Conservation (phyloP, 2,113 vertebrate species). For the Tragelaphus scriptus region DNA sequence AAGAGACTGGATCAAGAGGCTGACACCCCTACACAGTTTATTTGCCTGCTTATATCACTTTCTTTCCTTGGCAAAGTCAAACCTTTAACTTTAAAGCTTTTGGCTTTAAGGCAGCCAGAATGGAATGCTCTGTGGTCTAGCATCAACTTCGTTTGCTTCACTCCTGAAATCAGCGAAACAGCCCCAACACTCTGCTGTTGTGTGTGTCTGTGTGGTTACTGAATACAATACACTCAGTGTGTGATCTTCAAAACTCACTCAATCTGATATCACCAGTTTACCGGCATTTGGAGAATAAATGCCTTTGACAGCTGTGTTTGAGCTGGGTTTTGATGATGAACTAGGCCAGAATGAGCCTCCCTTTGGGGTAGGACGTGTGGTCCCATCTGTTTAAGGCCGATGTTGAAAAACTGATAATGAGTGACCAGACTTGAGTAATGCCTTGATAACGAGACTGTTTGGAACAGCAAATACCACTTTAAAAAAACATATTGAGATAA, state of each 20-base stretch:
- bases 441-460: neutral
- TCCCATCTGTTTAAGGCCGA: neutral
- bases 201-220: neutral
- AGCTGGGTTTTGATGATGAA: neutral
- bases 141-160: neutral
- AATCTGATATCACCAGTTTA: neutral
- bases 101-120: neutral
- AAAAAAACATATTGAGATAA: slow-evolving; percentile 29
- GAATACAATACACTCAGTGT: neutral
- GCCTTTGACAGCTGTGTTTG: neutral
- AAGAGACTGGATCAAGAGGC: neutral
- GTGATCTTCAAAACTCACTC: neutral
- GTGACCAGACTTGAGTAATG: neutral
- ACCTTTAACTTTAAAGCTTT: neutral
- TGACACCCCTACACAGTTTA: neutral
- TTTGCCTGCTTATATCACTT: neutral
- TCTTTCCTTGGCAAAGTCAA: neutral
- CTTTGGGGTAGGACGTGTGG: neutral
- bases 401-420: slow-evolving; percentile 22
- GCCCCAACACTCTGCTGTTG: neutral
- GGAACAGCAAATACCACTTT: neutral
- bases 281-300: neutral
- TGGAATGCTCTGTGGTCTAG: neutral
- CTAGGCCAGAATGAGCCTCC: neutral
- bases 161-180: neutral